These are phyloP conservation scores for Etia nguti DNA, from an alignment of 2,113 vertebrate species.

Conservation along the genomic window DNA sequence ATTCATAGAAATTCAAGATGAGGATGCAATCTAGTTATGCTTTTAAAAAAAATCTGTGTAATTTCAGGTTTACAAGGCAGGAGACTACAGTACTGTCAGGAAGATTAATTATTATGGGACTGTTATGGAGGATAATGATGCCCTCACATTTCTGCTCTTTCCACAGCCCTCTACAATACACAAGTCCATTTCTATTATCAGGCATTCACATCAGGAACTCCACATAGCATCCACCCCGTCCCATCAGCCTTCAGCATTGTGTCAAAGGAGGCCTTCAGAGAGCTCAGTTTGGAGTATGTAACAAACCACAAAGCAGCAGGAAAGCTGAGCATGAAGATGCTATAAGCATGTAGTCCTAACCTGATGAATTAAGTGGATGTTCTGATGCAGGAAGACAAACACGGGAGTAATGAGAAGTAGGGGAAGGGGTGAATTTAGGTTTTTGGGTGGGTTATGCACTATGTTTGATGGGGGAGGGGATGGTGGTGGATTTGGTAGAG, in stretches of 20 bases:
- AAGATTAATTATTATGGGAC: neutral
- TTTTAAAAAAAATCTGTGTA: neutral
- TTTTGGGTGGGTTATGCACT: neutral
- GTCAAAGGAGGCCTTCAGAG: slow-evolving; percentile 32
- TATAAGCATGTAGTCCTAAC: neutral
- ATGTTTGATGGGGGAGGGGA: neutral
- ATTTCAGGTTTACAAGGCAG: neutral
- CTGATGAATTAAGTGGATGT: slow-evolving; percentile 20
- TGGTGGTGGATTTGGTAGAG: neutral
- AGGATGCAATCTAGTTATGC: neutral
- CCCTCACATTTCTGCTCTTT: neutral
- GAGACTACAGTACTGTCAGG: neutral
- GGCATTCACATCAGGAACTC: slow-evolving; percentile 50
- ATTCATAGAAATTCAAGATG: slow-evolving; percentile 27
- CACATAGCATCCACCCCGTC: slow-evolving; percentile 22
- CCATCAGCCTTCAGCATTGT: slow-evolving; percentile 8
- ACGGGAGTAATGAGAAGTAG: neutral
- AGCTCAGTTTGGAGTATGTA: neutral
- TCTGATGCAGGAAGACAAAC: neutral
- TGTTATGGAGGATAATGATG: neutral
- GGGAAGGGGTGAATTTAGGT: neutral
- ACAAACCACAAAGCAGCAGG: slow-evolving; percentile 11
- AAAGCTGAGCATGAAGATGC: neutral
- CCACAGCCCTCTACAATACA: neutral
- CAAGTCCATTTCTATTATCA: slow-evolving; percentile 46